Evolutionary conservation across 2,797 vertebrate genomes (phyloP), one percentile per base, ranked within the genome.

Genomic region (Adelosebastes latens): DNA sequence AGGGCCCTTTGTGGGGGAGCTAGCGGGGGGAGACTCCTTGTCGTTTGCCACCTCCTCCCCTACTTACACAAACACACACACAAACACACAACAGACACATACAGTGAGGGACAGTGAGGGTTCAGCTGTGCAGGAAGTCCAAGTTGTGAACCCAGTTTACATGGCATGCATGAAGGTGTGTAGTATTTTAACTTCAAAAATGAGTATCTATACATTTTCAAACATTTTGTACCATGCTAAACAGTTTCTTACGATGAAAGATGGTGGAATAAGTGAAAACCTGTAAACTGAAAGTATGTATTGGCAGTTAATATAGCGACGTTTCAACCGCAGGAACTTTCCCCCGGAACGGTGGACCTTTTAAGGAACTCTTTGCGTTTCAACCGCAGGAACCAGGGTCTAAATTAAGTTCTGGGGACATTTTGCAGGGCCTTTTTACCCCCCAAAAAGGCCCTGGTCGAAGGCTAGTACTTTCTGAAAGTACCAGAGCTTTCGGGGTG

Each of bases 41-140:
- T 97, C 97, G 3, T 85, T 82, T 74, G 2, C 69, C 20, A 29
- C 91, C 89, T 97, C 97, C 94, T 97, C 98, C 92, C 96, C 97
- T 31, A 86, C 85, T 84, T 75, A 75, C 53, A 86, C 80, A 88
- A 63, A 63, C 20, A 89, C 58, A 90, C 18, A 93, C 53, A 83
- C 39, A 42, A 25, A 34, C 36, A 90, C n/a, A n/a, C n/a, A n/a
- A n/a, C n/a, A n/a, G 27, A 77, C 6, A 87, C 65, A 87, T 36
- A 88, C 71, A 71, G 75, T 75, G 84, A 86, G 14, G 71, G 74
- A 74, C 39, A 69, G 83, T 73, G 75, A 84, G 60, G 60, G 62
- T 24, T 83, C 63, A 67, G 79, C 60, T 70, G 70, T 66, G 78
- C 73, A 65, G 61, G 13, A 66, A 42, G 71, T 89, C 49, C 72